Percentiles rank a stretch among this genome's conserved stretches.
phyloP scores from a whole-genome alignment of 2,797 vertebrate species.

The Sphenodon punctatus region DNA sequence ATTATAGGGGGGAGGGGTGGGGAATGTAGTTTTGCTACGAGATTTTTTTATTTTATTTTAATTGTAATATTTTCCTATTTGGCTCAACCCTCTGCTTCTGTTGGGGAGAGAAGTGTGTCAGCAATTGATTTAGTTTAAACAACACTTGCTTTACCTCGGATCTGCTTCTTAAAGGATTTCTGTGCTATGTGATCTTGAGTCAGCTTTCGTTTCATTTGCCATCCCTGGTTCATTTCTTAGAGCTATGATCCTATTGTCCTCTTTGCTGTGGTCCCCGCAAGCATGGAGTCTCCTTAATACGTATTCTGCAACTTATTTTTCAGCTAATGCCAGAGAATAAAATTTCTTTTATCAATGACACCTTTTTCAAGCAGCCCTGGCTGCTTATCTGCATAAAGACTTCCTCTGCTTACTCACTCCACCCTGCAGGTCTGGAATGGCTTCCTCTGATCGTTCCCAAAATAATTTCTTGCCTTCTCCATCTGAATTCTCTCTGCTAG shows the following conservation, averaged over 20 bases:
- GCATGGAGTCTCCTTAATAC: slow-evolving; percentile 39
- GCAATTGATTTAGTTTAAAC: not conserved
- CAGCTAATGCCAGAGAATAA: slow-evolving; percentile 30
- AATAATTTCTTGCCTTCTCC: not conserved
- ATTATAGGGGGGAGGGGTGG: no score
- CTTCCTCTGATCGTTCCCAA: slow-evolving; percentile 22
- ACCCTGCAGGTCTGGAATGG: not conserved
- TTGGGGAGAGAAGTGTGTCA: not conserved
- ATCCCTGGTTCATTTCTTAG: not conserved
- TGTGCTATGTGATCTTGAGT: not conserved
- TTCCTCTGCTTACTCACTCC: slow-evolving; percentile 28
- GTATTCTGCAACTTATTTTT: slow-evolving; percentile 4
- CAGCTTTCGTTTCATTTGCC: not conserved
- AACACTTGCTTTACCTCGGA: not conserved
- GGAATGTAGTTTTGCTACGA: no score
- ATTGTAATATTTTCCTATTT: not conserved
- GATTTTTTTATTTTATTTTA: no score
- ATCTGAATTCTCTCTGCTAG: slow-evolving; percentile 3
- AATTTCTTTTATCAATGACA: slow-evolving; percentile 55
- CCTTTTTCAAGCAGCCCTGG: slow-evolving; percentile 44
- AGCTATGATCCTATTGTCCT: no score
- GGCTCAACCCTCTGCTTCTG: not conserved
- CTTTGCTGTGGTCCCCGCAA: not conserved
- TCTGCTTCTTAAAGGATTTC: not conserved
- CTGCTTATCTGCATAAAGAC: slow-evolving; percentile 29